Percentiles rank a stretch among this genome's conserved stretches.
phyloP scores from a whole-genome alignment of 2,888 invertebrate species.

The Oligia fasciuncula region DNA sequence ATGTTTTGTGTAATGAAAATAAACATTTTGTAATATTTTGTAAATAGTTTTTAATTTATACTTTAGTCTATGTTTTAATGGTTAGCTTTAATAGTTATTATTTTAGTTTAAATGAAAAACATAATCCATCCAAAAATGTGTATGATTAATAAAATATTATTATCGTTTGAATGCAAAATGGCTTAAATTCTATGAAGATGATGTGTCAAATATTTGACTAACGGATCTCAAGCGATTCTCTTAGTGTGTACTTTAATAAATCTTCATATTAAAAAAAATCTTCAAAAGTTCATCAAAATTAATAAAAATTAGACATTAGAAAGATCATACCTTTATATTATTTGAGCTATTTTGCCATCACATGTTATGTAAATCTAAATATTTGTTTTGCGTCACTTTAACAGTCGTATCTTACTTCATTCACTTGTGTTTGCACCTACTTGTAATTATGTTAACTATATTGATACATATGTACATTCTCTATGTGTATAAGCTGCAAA shows the following conservation, averaged over 20 bases:
- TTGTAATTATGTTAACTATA: constrained; percentile 76
- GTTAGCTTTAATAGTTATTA: constrained; percentile 89
- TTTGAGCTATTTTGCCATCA: constrained; percentile 47
- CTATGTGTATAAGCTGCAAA: constrained; percentile 80
- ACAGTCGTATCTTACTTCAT: constrained; percentile 31
- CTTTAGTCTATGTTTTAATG: constrained; percentile 79
- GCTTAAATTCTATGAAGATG: constrained; percentile 47
- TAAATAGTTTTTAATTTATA: constrained; percentile 88
- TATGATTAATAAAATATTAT: constrained; percentile 78
- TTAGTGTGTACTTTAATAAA: not conserved
- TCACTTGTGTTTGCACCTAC: constrained; percentile 61
- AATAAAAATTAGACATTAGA: not conserved
- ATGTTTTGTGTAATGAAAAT: constrained; percentile 60
- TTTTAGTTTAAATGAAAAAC: constrained; percentile 75
- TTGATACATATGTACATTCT: constrained; percentile 81
- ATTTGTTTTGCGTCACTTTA: constrained; percentile 37
- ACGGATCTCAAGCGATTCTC: constrained; percentile 29
- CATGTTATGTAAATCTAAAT: constrained; percentile 45
- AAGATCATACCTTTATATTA: constrained; percentile 6
- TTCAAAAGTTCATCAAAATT: constrained; percentile 5
- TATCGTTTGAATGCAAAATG: constrained; percentile 65
- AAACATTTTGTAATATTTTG: constrained; percentile 85
- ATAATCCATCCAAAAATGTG: constrained; percentile 85
- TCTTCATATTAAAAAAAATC: not conserved
- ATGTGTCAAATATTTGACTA: not conserved